A percentile compares a stretch with the other conserved stretches of the same genome.
Evolutionary conservation across 1,140 invertebrate species (phyloP).

Genomic region (Anadara kagoshimensis): DNA sequence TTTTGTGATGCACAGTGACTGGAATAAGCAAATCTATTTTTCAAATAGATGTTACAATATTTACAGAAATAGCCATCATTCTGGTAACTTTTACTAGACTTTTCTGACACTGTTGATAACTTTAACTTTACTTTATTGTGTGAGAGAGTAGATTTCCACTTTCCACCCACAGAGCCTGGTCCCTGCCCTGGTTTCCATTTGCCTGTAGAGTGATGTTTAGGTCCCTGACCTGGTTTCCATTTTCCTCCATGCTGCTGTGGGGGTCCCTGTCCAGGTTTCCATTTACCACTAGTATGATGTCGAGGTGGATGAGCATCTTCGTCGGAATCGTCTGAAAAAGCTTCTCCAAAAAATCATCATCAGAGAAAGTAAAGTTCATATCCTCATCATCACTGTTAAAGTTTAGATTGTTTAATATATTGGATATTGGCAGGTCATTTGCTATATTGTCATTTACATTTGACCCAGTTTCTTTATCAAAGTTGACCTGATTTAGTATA

Average conservation of each 20-base stretch:
- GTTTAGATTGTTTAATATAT: constrained; percentile 63
- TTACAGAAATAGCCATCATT: constrained; percentile 46
- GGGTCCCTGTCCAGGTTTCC: constrained; percentile 78
- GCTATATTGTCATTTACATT: constrained; percentile 19
- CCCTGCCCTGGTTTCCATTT: constrained; percentile 47
- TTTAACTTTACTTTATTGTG: constrained; percentile 42
- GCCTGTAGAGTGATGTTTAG: constrained; percentile 20
- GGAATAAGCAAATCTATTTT: constrained; percentile 48
- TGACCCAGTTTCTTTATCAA: constrained; percentile 24
- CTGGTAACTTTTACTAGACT: constrained; percentile 75
- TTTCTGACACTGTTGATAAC: constrained; percentile 83
- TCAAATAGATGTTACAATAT: constrained; percentile 47
- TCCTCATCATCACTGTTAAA: constrained; percentile 62
- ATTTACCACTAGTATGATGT: constrained; percentile 83
- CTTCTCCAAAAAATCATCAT: constrained; percentile 56
- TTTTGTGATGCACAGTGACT: constrained; percentile 44
- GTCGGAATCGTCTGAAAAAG: constrained; percentile 60
- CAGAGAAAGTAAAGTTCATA: constrained; percentile 51
- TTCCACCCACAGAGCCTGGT: constrained; percentile 77
- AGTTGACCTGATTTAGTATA: constrained; percentile 19
- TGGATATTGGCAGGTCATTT: constrained; percentile 58
- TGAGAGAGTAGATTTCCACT: constrained; percentile 80
- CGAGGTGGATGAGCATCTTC: constrained; percentile 73
- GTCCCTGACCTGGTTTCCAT: constrained; percentile 78
- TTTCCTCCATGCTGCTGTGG: constrained; percentile 79